A percentile compares a stretch with the other conserved stretches of the same genome.
Evolutionary conservation across 2,888 invertebrate genomes (phyloP).

Genomic region (Cephus spinipes): DNA sequence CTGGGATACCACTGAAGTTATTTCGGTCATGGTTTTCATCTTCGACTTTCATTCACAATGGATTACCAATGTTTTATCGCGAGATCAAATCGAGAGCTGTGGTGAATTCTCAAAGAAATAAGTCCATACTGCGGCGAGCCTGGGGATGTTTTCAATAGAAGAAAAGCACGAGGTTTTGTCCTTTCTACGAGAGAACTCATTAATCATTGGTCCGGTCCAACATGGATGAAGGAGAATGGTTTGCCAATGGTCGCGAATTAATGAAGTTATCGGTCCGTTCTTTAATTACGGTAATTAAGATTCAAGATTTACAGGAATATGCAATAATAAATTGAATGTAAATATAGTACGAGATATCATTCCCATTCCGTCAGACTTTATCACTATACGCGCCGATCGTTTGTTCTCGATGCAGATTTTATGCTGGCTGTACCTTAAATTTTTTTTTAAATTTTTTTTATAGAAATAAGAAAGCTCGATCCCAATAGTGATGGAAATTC

Average conservation of each 20-base stretch:
- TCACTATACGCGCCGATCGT: neutral
- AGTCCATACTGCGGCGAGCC: neutral
- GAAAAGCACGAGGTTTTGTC: neutral
- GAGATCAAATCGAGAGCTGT: neutral
- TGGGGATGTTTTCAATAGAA: neutral
- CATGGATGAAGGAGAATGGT: neutral
- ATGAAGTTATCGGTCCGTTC: neutral
- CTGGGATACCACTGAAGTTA: neutral
- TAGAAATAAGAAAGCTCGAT: constrained; percentile 14
- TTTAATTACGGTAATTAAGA: neutral
- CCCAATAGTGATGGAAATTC: constrained; percentile 25
- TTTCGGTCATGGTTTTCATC: neutral
- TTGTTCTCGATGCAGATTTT: neutral
- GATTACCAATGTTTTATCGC: neutral
- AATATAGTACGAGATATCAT: neutral
- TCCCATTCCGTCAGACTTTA: neutral
- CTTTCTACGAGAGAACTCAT: neutral
- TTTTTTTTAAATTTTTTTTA: constrained; percentile 5
- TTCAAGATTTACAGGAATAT: neutral
- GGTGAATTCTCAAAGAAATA: neutral
- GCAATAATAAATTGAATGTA: neutral
- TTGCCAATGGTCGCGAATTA: neutral
- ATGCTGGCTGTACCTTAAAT: neutral
- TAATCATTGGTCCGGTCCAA: neutral
- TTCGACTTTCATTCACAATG: neutral